Evolutionary conservation across 2,888 invertebrate genomes (phyloP), one percentile per base, ranked within the genome.

Genomic region (Drosophila fulvimacula): DNA sequence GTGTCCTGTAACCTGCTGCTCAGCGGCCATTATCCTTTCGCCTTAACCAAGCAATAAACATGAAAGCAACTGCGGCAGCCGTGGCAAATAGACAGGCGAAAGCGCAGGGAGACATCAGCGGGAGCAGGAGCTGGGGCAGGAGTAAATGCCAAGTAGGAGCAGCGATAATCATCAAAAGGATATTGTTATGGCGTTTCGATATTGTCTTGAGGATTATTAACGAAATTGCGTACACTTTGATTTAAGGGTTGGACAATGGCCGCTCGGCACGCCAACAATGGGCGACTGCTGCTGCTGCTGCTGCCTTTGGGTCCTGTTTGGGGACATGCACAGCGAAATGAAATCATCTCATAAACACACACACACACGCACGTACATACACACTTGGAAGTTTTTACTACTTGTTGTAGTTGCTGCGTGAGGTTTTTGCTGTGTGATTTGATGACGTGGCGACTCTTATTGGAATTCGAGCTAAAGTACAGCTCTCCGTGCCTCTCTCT

Each of bases 131-230:
- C 30, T 10, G 30, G 30, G 10, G 27, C 30, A 34, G 6, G 32
- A 7, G 53, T 41, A 58, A 57, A 55, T 73, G 63, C 65, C 76
- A 69, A 69, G 63, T 73, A 67, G 80, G 72, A 72, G 77, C 72
- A 74, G 63, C 90, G 85, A 91, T 91, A 91, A 91, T 90, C 91
- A 91, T 91, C 90, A 90, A 91, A 88, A 90, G 91, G 90, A 91
- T 91, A 91, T 91, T 91, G 91, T 91, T 91, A 91, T 91, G 82
- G 90, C 84, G 82, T 87, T 91, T 89, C 90, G 90, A 91, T 91
- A 91, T 91, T 91, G 91, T 91, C 91, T 90, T 85, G 91, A 90
- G 90, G 91, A 91, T 91, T 91, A 91, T 91, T 90, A 91, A 88
- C 83, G 84, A 90, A 91, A 91, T 91, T 91, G 90, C 90, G 89